phyloP scores from a whole-genome alignment of 2,113 vertebrate genomes.

The Ranitomeya variabilis region DNA sequence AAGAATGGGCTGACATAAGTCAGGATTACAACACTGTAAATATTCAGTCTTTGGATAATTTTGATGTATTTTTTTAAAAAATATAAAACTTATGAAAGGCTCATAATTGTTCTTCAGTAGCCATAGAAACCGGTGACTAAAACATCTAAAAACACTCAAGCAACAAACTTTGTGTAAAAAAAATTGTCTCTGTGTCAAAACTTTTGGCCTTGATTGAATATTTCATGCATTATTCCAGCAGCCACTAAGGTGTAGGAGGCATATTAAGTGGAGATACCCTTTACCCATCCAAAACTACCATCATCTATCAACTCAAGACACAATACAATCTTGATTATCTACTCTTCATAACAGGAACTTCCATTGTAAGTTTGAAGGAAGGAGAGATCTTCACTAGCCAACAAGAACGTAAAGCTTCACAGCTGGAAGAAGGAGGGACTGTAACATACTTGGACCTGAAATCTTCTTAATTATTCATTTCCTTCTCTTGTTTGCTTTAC shows the following conservation, averaged over 20 bases:
- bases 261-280: neutral
- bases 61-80: no score
- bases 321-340: constrained; percentile 8
- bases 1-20: no score
- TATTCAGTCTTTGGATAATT: no score
- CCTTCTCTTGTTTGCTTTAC: neutral
- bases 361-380: neutral
- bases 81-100: no score
- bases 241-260: neutral
- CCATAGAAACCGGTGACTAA: no score
- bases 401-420: neutral
- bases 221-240: neutral
- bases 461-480: neutral
- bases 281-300: constrained; percentile 5
- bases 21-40: no score
- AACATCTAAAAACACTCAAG: no score
- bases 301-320: neutral
- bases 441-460: constrained; percentile 10
- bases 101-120: no score
- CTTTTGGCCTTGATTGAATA: neutral
- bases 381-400: neutral
- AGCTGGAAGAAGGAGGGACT: neutral
- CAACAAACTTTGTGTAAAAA: no score
- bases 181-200: no score
- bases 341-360: constrained; percentile 10